Evolutionary conservation across 2,113 vertebrate species (phyloP).

Genomic region (Saimiri boliviensis): DNA sequence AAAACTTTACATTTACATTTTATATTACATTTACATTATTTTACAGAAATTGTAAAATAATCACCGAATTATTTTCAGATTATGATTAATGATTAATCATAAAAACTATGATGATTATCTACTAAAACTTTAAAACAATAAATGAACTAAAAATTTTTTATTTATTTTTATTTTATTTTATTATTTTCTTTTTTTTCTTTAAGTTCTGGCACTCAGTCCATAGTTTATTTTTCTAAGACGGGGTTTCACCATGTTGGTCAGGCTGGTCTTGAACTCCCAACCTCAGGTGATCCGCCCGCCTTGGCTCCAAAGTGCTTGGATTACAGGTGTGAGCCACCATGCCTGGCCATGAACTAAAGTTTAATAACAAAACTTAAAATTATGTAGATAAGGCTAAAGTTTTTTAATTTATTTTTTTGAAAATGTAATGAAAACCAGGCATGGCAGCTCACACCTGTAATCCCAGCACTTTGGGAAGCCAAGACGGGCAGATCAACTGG

Average conservation of each 20-base stretch:
- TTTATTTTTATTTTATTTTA: no score
- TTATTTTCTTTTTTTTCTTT: no score
- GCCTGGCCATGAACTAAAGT: not conserved
- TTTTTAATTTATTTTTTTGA: constrained; percentile 11
- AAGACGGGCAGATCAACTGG: no score
- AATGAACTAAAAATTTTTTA: not conserved
- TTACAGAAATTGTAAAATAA: not conserved
- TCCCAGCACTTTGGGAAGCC: no score
- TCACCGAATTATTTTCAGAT: constrained; percentile 10
- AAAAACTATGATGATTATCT: not conserved
- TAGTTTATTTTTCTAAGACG: no score
- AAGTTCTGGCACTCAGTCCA: no score
- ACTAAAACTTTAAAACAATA: not conserved
- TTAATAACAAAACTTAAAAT: not conserved
- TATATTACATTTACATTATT: not conserved
- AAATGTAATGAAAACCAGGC: constrained; percentile 6
- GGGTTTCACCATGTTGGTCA: no score
- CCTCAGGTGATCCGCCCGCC: no score
- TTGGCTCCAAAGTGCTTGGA: no score
- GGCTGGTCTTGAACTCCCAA: no score
- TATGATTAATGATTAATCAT: not conserved
- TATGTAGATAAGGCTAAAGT: not conserved
- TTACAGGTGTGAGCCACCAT: no score
- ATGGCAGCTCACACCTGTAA: no score
- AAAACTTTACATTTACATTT: not conserved